These are phyloP conservation scores for Coecobrya sp. DNA, from an alignment of 2,888 invertebrate species.

Conservation along the genomic window DNA sequence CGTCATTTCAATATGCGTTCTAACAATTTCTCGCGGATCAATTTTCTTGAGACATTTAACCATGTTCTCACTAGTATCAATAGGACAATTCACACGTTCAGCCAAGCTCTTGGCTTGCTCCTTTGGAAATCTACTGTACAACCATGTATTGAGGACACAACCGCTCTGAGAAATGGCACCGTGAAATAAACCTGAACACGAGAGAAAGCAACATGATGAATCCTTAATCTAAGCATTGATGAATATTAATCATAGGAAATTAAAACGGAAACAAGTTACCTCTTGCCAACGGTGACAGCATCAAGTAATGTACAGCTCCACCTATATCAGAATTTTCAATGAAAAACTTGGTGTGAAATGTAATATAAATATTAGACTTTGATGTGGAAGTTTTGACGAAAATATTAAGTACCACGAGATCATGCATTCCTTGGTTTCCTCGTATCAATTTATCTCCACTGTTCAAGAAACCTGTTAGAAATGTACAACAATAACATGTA, in stretches of 20 bases:
- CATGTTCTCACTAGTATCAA: conserved; percentile 68
- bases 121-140: conserved; percentile 76
- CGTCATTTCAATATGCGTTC: conserved; percentile 82
- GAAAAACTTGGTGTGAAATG: no score
- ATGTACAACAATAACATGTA: no score
- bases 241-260: no score
- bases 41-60: conserved; percentile 80
- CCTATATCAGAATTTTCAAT: no score
- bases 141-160: conserved; percentile 73
- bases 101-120: conserved; percentile 80
- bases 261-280: conserved; percentile 46
- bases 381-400: background rate
- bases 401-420: conserved; percentile 80
- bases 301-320: conserved; percentile 82
- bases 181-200: conserved; percentile 80
- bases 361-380: no score
- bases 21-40: conserved; percentile 78
- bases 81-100: conserved; percentile 79
- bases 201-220: no score
- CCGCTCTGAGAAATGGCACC: conserved; percentile 81
- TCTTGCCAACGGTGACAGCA: conserved; percentile 80
- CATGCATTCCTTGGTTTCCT: conserved; percentile 79
- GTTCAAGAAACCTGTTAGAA: conserved; percentile 78
- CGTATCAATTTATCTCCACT: conserved; percentile 74
- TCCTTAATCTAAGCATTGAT: no score